Evolutionary conservation across 1,140 invertebrate species (phyloP), one percentile per base, ranked within the genome.

Genomic region (Nasonia giraulti): DNA sequence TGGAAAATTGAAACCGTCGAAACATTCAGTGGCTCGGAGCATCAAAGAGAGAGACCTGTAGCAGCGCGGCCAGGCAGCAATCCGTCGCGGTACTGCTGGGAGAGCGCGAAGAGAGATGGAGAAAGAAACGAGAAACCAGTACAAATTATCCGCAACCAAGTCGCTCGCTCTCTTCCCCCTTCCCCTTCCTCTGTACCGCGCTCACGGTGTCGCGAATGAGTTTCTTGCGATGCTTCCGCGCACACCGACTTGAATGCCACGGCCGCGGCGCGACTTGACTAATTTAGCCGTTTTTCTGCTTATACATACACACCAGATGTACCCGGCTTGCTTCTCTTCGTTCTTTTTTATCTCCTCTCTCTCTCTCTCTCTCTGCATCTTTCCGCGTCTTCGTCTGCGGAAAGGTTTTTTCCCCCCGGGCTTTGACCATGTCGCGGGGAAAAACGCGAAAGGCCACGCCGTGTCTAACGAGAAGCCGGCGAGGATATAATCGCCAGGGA

Each of bases 191-290:
- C 0, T 62, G n/a, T n/a, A 62, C 55, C 6, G 20, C 17, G 17
- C 55, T 62, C 20, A 14, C 50, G 11, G 76, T 75, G 80, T 88
- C 87, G 82, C 85, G 87, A 89, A 90, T 90, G 88, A 89, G 86
- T 87, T 90, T 90, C 86, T 91, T 90, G 82, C 85, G 69, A 84
- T 89, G 83, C 83, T 69, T 74, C 79, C 75, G 78, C 79, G 76
- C 69, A 87, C 69, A 87, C 87, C 88, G 87, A 89, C 89, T 66
- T 89, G 89, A 90, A 90, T 88, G 85, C 78, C 87, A 31, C 27
- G 71, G 17, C 55, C 68, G 69, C 69, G 66, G 69, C 69, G 71
- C 81, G 84, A 80, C 84, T 86, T 80, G 69, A 79, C 83, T 85
- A 85, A 80, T 85, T 86, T 86, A 80, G 79, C 76, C 84, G 83